Conservation (phyloP, 2,797 vertebrate species). For the Gambusia yucatana region DNA sequence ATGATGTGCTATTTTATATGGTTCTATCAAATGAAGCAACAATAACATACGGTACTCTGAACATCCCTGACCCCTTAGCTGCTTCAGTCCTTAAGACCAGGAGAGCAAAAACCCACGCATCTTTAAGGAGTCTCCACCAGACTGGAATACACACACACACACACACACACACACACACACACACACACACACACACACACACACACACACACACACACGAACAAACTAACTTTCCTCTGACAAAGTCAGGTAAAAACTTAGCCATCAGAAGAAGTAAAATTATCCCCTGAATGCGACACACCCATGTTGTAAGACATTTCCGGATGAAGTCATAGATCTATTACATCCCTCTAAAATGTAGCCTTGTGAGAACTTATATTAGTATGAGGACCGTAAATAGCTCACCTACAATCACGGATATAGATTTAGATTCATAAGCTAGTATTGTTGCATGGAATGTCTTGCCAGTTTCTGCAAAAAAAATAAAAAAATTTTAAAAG, state of each 20-base stretch:
- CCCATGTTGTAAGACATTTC: slow-evolving; percentile 2
- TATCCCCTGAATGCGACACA: slow-evolving; percentile 16
- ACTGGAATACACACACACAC: not conserved
- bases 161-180: not conserved
- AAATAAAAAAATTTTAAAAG: not conserved
- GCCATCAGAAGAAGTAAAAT: slow-evolving; percentile 1
- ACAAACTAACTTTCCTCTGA: not conserved
- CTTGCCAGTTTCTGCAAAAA: not conserved
- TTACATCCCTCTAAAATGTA: slow-evolving; percentile 21
- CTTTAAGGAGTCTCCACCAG: not conserved
- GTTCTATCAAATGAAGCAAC: not conserved
- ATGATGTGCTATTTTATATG: not conserved
- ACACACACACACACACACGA: not conserved
- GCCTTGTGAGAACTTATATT: not conserved
- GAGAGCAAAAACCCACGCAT: not conserved
- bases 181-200: not conserved
- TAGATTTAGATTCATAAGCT: slow-evolving; percentile 22
- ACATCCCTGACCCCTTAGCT: not conserved
- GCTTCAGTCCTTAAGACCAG: slow-evolving; percentile 1
- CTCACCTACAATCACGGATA: slow-evolving; percentile 14
- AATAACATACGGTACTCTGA: not conserved
- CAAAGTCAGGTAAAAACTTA: slow-evolving; percentile 31
- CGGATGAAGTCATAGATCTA: not conserved
- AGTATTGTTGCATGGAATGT: not conserved
- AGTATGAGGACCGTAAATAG: slow-evolving; percentile 2